Evolutionary conservation across 2,888 invertebrate genomes (phyloP), one percentile per base, ranked within the genome.

Genomic region (Penaeus monodon): DNA sequence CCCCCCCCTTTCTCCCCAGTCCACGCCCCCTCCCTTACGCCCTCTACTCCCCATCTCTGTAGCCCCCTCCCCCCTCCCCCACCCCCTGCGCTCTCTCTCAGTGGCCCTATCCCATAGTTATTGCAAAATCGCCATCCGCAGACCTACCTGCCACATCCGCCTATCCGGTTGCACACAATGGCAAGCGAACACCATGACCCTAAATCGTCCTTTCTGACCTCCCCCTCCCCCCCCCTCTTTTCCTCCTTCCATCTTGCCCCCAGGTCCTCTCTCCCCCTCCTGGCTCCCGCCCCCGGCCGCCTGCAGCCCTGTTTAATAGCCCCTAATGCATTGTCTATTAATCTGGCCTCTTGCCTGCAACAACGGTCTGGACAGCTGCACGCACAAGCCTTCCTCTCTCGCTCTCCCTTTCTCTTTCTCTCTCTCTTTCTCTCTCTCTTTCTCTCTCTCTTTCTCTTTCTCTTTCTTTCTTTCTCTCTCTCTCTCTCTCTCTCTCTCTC

Each of bases 111-210:
- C 64, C 57, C 49, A 49, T 49, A 49, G 49, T 49, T 49, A 49
- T 49, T 49, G 49, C 49, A 49, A 49, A 49, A 49, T 57, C 27
- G 27, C 57, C n/a, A 29, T 49, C 63, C 64, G 22, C 29, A 17
- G n/a, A 22, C 8, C n/a, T 29, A 20, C 29, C 57, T 63, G 29
- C 27, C 27, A 78, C 57, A 27, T 22, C 29, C n/a, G 64, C 27
- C 2, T 24, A 78, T 33, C 57, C 78, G 64, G 63, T 63, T 64
- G 64, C 78, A 78, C 49, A 77, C 78, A 78, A 27, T 63, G 57
- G 63, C 63, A 78, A 57, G 63, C 78, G 49, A 49, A 49, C 49
- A 49, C 49, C 14, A 14, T 49, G 49, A 49, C 49, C 49, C 49
- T 14, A 14, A 49, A 14, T 49, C 49, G 49, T 49, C 49, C 49